These are phyloP conservation scores for Muntiacus muntjak DNA, from an alignment of 2,113 vertebrate species.

Conservation along the genomic window DNA sequence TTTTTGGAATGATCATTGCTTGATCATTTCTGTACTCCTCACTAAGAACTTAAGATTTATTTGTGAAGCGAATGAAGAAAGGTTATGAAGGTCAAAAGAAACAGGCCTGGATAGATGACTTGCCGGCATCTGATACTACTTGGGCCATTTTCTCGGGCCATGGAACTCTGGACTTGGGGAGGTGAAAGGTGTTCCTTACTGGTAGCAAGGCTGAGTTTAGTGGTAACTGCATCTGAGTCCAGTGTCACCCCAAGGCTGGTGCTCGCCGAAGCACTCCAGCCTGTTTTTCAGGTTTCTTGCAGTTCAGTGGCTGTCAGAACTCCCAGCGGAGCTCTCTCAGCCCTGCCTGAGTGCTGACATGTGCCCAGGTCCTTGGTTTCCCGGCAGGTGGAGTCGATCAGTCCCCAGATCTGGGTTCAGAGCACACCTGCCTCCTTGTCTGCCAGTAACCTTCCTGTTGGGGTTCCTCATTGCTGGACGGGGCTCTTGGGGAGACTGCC, in stretches of 20 bases:
- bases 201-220: neutral
- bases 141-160: neutral
- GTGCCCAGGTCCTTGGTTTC: neutral
- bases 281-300: constrained; percentile 43
- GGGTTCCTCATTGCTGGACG: neutral
- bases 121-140: neutral
- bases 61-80: neutral
- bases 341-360: neutral
- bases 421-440: neutral
- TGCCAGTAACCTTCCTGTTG: neutral
- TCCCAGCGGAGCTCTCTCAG: neutral
- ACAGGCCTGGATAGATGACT: neutral
- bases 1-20: neutral
- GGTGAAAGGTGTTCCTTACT: neutral
- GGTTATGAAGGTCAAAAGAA: neutral
- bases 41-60: neutral
- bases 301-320: neutral
- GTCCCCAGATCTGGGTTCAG: neutral
- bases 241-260: neutral
- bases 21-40: neutral
- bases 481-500: neutral
- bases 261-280: neutral
- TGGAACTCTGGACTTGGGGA: neutral
- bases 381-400: neutral
- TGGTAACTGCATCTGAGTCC: neutral